These are phyloP conservation scores for Myiozetetes cayanensis DNA, from an alignment of 2,113 vertebrate species.

Conservation along the genomic window DNA sequence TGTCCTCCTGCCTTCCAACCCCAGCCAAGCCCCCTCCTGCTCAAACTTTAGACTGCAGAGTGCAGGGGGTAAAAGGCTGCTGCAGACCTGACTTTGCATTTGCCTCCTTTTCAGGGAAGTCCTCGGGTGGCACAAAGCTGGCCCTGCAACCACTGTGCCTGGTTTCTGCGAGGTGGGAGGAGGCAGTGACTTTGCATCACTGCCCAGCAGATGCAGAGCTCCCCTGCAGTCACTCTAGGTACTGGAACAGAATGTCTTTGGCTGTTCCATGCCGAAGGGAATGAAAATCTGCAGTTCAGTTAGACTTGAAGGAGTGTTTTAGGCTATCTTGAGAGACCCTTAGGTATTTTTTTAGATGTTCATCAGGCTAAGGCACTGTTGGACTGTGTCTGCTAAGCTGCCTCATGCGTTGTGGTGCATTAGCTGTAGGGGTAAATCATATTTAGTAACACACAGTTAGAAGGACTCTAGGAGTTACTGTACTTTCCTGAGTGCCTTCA, in stretches of 20 bases:
- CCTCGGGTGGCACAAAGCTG: not conserved
- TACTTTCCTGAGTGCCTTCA: not conserved
- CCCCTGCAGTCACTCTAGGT: not conserved
- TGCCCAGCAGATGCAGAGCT: not conserved
- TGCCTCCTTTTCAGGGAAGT: not conserved
- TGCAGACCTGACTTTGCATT: fast-evolving
- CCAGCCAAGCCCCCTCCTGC: not conserved
- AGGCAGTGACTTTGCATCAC: not conserved
- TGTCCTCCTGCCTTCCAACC: not conserved
- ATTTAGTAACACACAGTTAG: not conserved
- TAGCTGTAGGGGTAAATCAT: not conserved
- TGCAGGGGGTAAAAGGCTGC: not conserved
- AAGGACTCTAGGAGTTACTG: not conserved
- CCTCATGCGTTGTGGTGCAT: fast-evolving
- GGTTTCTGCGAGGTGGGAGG: fast-evolving
- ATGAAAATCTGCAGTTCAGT: not conserved
- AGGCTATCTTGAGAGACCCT: not conserved
- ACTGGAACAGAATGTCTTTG: not conserved
- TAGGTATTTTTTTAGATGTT: not conserved
- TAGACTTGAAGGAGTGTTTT: not conserved
- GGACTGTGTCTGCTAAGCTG: not conserved
- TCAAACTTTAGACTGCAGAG: not conserved
- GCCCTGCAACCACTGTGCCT: not conserved
- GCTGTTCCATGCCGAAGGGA: not conserved
- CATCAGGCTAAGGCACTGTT: not conserved